Evolutionary conservation across 2,888 invertebrate genomes (phyloP), one percentile per base, ranked within the genome.

Genomic region (Xestia c-nigrum): DNA sequence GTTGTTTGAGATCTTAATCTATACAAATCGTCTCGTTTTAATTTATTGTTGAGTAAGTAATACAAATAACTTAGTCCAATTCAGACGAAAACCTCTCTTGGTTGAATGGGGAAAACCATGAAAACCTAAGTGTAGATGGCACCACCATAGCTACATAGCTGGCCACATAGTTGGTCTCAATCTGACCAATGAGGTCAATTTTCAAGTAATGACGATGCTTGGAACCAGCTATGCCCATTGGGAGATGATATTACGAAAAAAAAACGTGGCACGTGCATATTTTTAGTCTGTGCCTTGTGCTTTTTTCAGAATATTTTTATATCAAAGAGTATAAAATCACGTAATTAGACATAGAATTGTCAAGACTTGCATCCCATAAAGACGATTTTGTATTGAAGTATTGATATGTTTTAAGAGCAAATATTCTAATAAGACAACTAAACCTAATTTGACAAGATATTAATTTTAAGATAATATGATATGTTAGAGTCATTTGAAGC

Each of bases 401-500:
- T 40, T 55, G 38, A 47, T 52, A 63, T 52, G n/a, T 59, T 66
- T 16, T 59, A 31, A 19, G 5, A 65, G 46, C 43, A 52, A 46
- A 46, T 65, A 72, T 66, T 73, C 46, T 55, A 50, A 67, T 38
- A 67, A 67, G 43, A 50, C 38, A 43, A 71, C 80, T 57, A 63
- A 63, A 70, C 46, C 14, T 52, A 12, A 61, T 67, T 21, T 9
- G 24, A 70, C 40, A 55, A 21, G 16, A 43, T 47, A n/a, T 43
- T 21, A 1, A 74, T 47, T 71, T 67, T 80, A 40, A 31, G 57
- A 71, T 55, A n/a, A 38, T 68, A 64, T 57, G n/a, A 64, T 31
- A 71, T 66, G 7, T 55, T 55, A 0, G 31, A 46, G 21, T 81
- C 78, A 81, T 68, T 82, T 78, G 24, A 61, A 78, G 59, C 78